A percentile compares a stretch with the other conserved stretches of the same genome.
Evolutionary conservation across 2,888 invertebrate genomes (phyloP).

Genomic region (Zootermopsis nevadensis): DNA sequence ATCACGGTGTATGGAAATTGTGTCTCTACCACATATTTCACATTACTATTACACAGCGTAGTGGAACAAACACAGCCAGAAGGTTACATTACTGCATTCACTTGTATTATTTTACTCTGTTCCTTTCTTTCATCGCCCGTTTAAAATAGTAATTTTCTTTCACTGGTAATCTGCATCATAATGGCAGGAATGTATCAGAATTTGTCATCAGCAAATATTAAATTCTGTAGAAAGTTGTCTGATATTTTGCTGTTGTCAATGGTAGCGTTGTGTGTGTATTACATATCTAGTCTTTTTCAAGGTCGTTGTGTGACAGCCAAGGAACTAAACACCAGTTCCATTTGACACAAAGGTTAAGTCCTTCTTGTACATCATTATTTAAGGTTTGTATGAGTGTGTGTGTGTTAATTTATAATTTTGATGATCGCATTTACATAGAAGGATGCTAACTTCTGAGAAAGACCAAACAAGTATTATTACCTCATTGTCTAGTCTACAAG

Average conservation of each 20-base stretch:
- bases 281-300: conserved; percentile 25
- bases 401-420: conserved; percentile 33
- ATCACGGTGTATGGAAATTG: neutral
- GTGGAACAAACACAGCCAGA: neutral
- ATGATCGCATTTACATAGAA: neutral
- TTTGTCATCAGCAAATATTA: conserved; percentile 12
- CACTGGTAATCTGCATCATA: neutral
- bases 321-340: conserved; percentile 27
- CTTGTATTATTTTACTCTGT: neutral
- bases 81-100: neutral
- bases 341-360: conserved; percentile 1
- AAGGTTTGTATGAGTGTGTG: conserved; percentile 20
- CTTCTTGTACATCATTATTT: conserved; percentile 28
- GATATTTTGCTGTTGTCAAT: conserved; percentile 6
- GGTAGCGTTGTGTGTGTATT: conserved; percentile 6
- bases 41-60: neutral
- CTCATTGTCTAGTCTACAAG: conserved; percentile 27
- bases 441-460: conserved; percentile 29
- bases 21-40: neutral
- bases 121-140: neutral
- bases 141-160: neutral
- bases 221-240: neutral
- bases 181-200: conserved; percentile 36
- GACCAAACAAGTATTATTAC: conserved; percentile 30
- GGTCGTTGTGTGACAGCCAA: neutral